phyloP scores from a whole-genome alignment of 2,888 invertebrate species.

The Cheilosia variabilis region DNA sequence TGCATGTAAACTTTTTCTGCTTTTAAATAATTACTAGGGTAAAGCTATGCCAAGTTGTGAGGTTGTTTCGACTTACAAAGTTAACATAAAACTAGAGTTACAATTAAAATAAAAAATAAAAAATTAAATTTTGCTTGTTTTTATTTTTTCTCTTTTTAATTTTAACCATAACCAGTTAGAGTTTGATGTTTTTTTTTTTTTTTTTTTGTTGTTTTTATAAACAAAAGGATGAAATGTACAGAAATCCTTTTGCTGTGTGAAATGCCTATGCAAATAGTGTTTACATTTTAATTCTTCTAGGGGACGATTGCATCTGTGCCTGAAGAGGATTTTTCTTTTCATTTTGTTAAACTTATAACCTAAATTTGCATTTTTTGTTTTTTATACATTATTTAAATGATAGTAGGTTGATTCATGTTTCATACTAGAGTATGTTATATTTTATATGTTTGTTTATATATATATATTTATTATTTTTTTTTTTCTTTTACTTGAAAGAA shows the following conservation, averaged over 20 bases:
- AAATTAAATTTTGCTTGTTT: constrained; percentile 35
- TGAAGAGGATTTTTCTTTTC: constrained; percentile 35
- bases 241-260: constrained; percentile 43
- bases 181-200: constrained; percentile 40
- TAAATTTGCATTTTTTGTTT: constrained; percentile 59
- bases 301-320: constrained; percentile 73
- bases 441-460: constrained; percentile 20
- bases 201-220: constrained; percentile 26
- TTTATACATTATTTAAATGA: constrained; percentile 42
- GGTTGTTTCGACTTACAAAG: constrained; percentile 57
- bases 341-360: constrained; percentile 3
- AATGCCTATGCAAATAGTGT: constrained; percentile 58
- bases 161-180: constrained; percentile 72
- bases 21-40: constrained; percentile 73
- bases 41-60: constrained; percentile 82
- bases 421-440: constrained; percentile 65
- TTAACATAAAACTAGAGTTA: constrained; percentile 55
- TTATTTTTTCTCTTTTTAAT: constrained; percentile 61
- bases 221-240: constrained; percentile 42
- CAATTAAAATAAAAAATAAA: constrained; percentile 70
- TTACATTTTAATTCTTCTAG: constrained; percentile 39
- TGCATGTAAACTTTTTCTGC: constrained; percentile 50
- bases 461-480: neutral
- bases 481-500: constrained; percentile 67
- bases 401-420: constrained; percentile 43